Percentiles rank a stretch among this genome's conserved stretches.
These are phyloP conservation scores for Ypsolopha scabrella DNA, from an alignment of 2,888 invertebrate species.

Conservation along the genomic window DNA sequence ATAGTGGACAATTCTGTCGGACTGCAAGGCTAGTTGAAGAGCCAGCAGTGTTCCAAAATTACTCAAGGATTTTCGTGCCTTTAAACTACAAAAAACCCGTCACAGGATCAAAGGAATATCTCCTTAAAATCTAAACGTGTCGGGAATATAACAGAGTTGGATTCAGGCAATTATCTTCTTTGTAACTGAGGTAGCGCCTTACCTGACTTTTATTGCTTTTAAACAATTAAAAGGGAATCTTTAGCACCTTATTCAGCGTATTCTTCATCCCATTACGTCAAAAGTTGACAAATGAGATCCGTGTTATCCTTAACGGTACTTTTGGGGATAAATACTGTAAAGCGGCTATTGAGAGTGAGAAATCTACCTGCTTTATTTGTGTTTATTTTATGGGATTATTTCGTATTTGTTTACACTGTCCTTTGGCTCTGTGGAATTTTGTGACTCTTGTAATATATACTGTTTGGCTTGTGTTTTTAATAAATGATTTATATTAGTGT, in stretches of 20 bases:
- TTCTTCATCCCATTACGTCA: constrained; percentile 63
- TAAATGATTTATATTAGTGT: no score
- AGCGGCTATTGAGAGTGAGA: not conserved
- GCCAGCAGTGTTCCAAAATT: no score
- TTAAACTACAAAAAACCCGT: no score
- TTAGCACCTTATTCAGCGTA: constrained; percentile 10
- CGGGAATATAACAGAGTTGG: no score
- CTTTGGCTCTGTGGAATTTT: no score
- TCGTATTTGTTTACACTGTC: not conserved
- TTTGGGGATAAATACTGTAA: not conserved
- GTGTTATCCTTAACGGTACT: constrained; percentile 44
- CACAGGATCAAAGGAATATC: no score
- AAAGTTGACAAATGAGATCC: constrained; percentile 42
- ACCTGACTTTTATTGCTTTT: constrained; percentile 54
- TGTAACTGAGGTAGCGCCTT: constrained; percentile 56
- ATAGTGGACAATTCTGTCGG: no score
- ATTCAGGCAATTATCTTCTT: constrained; percentile 21
- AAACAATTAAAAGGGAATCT: constrained; percentile 24
- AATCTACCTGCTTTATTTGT: not conserved
- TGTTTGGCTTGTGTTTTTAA: no score
- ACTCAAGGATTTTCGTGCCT: no score
- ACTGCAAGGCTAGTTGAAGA: no score
- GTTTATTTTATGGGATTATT: constrained; percentile 1
- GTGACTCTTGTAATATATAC: no score
- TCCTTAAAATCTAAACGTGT: no score